phyloP scores from a whole-genome alignment of 2,888 invertebrate species.

The Graphium colonna region DNA sequence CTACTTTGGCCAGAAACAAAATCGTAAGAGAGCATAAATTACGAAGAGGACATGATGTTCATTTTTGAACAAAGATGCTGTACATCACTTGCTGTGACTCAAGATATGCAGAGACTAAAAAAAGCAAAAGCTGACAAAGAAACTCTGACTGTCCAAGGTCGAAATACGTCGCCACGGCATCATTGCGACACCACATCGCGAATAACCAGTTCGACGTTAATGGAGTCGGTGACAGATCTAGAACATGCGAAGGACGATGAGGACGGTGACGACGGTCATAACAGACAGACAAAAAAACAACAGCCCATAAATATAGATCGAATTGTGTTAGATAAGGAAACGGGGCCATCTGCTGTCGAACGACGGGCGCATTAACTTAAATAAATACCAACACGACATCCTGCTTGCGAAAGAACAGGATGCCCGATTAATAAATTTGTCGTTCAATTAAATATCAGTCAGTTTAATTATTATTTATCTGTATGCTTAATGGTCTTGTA shows the following conservation, averaged over 20 bases:
- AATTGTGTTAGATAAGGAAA: conserved; percentile 6
- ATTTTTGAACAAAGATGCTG: too few species aligned
- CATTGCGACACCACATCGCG: conserved; percentile 15
- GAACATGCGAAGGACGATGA: conserved; percentile 14
- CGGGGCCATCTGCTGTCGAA: not conserved
- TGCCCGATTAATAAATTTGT: not conserved
- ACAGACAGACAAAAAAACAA: not conserved
- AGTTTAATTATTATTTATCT: not conserved
- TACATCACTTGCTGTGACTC: too few species aligned
- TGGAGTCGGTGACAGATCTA: conserved; percentile 17
- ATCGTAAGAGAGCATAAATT: too few species aligned
- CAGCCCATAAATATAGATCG: conserved; percentile 6
- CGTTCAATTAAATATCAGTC: not conserved
- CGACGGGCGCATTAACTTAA: not conserved
- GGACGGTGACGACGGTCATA: not conserved
- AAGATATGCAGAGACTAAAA: too few species aligned
- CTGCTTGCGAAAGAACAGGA: not conserved
- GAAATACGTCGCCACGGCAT: too few species aligned
- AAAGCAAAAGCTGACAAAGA: too few species aligned
- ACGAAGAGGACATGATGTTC: too few species aligned
- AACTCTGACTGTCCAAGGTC: too few species aligned
- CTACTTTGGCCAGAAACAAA: too few species aligned
- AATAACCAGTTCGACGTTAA: conserved; percentile 12
- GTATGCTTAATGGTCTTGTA: not conserved
- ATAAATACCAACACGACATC: not conserved